Evolutionary conservation across 2,888 invertebrate genomes (phyloP).

Genomic region (Dugesia japonica): DNA sequence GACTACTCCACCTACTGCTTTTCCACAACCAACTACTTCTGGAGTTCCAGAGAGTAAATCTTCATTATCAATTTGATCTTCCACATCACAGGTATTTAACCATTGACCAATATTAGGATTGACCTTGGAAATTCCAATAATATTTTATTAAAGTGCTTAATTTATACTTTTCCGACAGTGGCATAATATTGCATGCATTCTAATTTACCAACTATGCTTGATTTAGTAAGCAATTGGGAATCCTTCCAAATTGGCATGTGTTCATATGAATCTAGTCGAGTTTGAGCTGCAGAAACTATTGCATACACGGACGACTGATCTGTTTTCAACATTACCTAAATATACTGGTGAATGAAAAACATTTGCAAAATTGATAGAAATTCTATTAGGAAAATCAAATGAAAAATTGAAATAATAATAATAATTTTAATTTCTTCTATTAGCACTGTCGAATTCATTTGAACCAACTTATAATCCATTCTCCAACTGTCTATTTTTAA

Average conservation of each 20-base stretch:
- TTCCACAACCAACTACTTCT: constrained; percentile 61
- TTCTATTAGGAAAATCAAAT: not conserved
- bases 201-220: constrained; percentile 80
- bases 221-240: constrained; percentile 72
- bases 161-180: constrained; percentile 55
- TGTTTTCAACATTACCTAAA: constrained; percentile 73
- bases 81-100: constrained; percentile 27
- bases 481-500: too few relatives aligned
- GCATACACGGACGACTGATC: constrained; percentile 92
- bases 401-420: too few relatives aligned
- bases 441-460: too few relatives aligned
- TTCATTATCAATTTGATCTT: constrained; percentile 36
- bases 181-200: constrained; percentile 97
- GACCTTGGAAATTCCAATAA: not conserved
- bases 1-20: constrained; percentile 87
- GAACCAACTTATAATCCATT: too few relatives aligned
- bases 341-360: too few relatives aligned
- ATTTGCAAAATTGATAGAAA: too few relatives aligned
- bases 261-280: constrained; percentile 72
- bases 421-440: too few relatives aligned
- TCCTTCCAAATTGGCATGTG: constrained; percentile 71
- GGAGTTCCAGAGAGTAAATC: constrained; percentile 41
- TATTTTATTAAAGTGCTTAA: not conserved
- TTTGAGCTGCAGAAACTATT: constrained; percentile 82
- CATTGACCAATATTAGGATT: constrained; percentile 10